Percentiles rank a stretch among this genome's conserved stretches.
Evolutionary conservation across 1,140 invertebrate species (phyloP).

Genomic region (Aradophagus sp.): DNA sequence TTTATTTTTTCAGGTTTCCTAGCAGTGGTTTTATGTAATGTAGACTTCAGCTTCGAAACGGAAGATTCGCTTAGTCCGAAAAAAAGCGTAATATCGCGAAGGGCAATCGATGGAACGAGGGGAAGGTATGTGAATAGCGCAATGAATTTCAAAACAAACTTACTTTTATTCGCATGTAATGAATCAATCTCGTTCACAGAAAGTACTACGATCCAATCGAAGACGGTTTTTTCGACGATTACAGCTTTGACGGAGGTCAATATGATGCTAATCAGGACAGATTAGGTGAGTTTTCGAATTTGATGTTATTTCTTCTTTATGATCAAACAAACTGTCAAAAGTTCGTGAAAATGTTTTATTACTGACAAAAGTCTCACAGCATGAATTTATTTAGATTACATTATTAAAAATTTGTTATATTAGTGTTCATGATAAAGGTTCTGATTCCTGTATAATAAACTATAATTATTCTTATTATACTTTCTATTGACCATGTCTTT

Average conservation of each 20-base stretch:
- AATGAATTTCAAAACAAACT: not conserved
- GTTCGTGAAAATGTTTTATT: too few species aligned
- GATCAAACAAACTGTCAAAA: too few species aligned
- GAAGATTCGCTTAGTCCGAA: constrained; percentile 58
- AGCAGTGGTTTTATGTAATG: constrained; percentile 65
- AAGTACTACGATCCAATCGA: constrained; percentile 69
- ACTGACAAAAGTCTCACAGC: too few species aligned
- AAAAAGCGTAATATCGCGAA: constrained; percentile 66
- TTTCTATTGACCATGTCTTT: too few species aligned
- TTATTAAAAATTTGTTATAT: too few species aligned
- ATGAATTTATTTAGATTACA: too few species aligned
- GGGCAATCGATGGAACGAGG: constrained; percentile 71
- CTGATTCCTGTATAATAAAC: too few species aligned
- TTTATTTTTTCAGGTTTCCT: constrained; percentile 56
- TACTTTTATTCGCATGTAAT: not conserved
- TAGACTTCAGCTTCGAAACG: constrained; percentile 62
- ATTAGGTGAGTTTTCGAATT: constrained; percentile 65
- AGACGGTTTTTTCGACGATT: constrained; percentile 69
- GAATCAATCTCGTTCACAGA: constrained; percentile 61
- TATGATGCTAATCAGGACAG: constrained; percentile 65
- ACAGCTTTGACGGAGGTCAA: constrained; percentile 64
- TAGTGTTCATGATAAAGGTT: too few species aligned
- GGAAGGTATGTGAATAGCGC: constrained; percentile 62
- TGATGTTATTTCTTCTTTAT: too few species aligned
- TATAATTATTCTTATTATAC: too few species aligned